A percentile compares a stretch with the other conserved stretches of the same genome.
phyloP scores from a whole-genome alignment of 1,140 invertebrate species.

The Meteorus sp. region DNA sequence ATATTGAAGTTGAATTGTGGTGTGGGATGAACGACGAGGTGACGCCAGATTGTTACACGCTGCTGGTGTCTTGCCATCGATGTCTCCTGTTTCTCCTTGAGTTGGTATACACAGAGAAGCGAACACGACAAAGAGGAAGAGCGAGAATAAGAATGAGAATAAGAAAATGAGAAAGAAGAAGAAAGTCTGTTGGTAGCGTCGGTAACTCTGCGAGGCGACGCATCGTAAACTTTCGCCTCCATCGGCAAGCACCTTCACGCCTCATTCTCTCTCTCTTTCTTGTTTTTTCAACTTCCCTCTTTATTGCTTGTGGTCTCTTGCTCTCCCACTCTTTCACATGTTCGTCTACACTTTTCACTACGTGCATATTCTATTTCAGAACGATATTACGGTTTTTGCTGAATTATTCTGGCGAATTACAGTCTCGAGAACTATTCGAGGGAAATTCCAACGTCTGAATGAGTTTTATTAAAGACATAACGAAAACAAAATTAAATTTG shows the following conservation, averaged over 20 bases:
- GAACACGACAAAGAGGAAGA: neutral
- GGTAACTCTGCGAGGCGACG: slow-evolving; percentile 48
- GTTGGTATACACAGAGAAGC: too few species aligned
- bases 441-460: too few species aligned
- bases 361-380: too few species aligned
- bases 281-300: neutral
- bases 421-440: too few species aligned
- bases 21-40: slow-evolving; percentile 15
- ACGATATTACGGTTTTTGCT: too few species aligned
- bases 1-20: neutral
- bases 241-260: slow-evolving; percentile 48
- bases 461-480: too few species aligned
- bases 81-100: slow-evolving; percentile 8
- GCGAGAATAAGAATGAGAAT: neutral
- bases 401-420: too few species aligned
- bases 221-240: slow-evolving; percentile 56
- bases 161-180: neutral
- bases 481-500: too few species aligned
- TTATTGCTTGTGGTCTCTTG: too few species aligned
- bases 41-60: slow-evolving; percentile 11
- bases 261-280: slow-evolving; percentile 27
- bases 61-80: slow-evolving; percentile 6
- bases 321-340: too few species aligned
- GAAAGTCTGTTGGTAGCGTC: slow-evolving; percentile 44
- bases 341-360: too few species aligned